Conservation (phyloP, 2,888 invertebrate genomes). For the Lordiphosa fenestrarum region DNA sequence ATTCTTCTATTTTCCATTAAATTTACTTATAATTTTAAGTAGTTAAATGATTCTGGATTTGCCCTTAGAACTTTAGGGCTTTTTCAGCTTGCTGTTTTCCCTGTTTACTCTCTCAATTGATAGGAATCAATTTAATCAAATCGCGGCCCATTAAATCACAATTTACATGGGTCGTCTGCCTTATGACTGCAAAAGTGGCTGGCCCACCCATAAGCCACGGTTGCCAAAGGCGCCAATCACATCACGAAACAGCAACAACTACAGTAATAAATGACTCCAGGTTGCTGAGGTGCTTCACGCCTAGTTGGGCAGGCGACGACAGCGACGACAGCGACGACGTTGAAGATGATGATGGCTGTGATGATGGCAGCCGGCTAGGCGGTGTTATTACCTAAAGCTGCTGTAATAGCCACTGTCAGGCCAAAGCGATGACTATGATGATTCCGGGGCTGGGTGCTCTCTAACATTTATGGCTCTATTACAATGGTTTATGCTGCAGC, state of each 20-base stretch:
- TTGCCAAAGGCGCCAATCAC: conserved; percentile 19
- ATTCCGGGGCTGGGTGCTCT: conserved; percentile 13
- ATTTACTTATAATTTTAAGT: too few species aligned
- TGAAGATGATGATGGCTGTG: conserved; percentile 22
- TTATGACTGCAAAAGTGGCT: conserved; percentile 26
- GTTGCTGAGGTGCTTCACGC: conserved; percentile 64
- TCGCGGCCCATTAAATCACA: too few species aligned
- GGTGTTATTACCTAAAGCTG: conserved; percentile 57
- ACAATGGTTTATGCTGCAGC: conserved; percentile 51
- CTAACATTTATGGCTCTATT: conserved; percentile 32
- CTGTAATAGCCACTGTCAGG: conserved; percentile 55
- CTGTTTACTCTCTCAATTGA: too few species aligned
- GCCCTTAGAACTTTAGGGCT: too few species aligned
- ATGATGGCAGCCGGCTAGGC: conserved; percentile 18
- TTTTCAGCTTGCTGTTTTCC: too few species aligned
- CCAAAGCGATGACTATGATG: conserved; percentile 38
- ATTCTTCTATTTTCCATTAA: too few species aligned
- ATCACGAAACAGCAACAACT: conserved; percentile 11
- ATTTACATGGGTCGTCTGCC: not conserved
- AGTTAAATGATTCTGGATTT: too few species aligned
- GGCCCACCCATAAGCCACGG: conserved; percentile 24
- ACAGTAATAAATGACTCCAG: conserved; percentile 39
- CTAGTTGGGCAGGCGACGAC: conserved; percentile 63
- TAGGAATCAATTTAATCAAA: too few species aligned
- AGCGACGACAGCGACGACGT: conserved; percentile 35